These are phyloP conservation scores for Barnardius zonarius DNA, from an alignment of 2,113 vertebrate genomes.

Conservation along the genomic window DNA sequence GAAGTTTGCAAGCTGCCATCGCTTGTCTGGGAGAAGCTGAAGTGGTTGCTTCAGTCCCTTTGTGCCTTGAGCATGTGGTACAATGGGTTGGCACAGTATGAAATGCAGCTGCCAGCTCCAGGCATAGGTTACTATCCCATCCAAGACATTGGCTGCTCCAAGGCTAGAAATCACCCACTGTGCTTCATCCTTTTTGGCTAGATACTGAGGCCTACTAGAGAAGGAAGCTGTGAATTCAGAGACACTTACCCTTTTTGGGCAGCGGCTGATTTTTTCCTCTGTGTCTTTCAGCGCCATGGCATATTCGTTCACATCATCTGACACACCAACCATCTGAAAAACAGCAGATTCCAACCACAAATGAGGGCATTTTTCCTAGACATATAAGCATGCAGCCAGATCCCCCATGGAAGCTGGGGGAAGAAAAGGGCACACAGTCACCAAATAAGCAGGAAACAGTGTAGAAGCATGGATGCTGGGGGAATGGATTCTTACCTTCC, in stretches of 20 bases:
- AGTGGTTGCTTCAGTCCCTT: neutral
- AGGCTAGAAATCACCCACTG: neutral
- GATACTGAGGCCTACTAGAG: neutral
- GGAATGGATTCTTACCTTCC: conserved; percentile 81
- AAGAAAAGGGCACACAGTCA: neutral
- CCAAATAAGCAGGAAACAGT: neutral
- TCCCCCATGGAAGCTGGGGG: accelerated
- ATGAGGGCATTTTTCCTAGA: neutral
- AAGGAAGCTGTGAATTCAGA: neutral
- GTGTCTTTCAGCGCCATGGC: conserved; percentile 94
- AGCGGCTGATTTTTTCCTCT: conserved; percentile 92
- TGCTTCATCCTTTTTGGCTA: neutral
- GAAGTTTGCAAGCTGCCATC: neutral
- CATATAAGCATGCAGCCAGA: neutral
- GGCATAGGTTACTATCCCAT: neutral
- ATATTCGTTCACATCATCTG: conserved; percentile 95
- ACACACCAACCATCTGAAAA: conserved; percentile 95
- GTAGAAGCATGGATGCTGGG: accelerated
- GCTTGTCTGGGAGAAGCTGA: neutral
- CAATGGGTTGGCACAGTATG: neutral
- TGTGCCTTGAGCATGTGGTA: neutral
- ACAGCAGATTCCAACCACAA: neutral
- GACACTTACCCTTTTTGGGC: conserved; percentile 82
- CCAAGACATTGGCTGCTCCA: neutral
- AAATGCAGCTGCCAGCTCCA: neutral